Base-by-base conservation (phyloP, 2,797 vertebrate genomes). In the Hypotaenidia philippensis region DNA sequence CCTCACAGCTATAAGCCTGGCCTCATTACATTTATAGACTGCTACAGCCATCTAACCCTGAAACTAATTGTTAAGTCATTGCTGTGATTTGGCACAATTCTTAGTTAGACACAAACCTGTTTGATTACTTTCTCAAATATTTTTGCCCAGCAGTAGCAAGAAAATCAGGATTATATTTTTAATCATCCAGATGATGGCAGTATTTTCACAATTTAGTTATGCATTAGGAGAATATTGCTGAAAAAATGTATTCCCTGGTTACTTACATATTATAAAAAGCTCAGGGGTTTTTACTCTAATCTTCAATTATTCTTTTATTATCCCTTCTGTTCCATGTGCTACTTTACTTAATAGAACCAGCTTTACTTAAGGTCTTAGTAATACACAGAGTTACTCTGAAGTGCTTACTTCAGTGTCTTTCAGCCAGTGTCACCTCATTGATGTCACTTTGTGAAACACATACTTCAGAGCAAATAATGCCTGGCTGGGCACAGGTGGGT, bases 181-280 rank as follows among this genome's bases (percentile, higher is more conserved):
- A 92, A 15, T 49, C 61, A 66, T 89, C 94, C 95, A 96, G 94
- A 83, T 0, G 94, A 93, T 96, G 96, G 96, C 95, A 96, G 94
- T 61, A 64, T 97, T 95, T 89, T 89, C 94, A 71, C 89, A 94
- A 45, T 69, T 86, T 91, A 91, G 57, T 63, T 49, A 12, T 29
- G 18, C 20, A 34, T 40, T 34, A 65, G 25, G 25, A 60, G 11
- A 71, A 3, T 41, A 45, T 32, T 64, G 40, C 4, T 29, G 19
- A 4, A 12, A 69, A 66, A 41, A 80, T 21, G 5, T 17, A 38
- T 70, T 74, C 80, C 15, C n/a, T 72, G 11, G 13, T 56, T 57
- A 77, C 72, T 69, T 60, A 12, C 40, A 4, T 45, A 26, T 55
- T 49, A 44, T 11, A 31, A 41, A 70, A 89, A 75, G 17, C 36